A percentile compares a stretch with the other conserved stretches of the same genome.
These are phyloP conservation scores for Eilema sororculum DNA, from an alignment of 2,888 invertebrate species.

Conservation along the genomic window DNA sequence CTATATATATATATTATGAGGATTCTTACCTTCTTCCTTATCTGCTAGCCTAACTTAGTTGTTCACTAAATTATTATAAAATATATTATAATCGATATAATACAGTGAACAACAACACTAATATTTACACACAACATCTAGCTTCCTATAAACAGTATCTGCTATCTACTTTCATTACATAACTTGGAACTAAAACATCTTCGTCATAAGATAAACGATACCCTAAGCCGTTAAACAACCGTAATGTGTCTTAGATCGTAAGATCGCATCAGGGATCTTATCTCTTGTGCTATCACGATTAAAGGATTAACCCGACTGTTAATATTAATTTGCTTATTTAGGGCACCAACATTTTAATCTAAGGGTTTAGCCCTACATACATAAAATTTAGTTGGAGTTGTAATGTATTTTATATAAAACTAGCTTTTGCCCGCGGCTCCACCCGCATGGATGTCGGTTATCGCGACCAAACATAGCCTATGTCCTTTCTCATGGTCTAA, in stretches of 20 bases:
- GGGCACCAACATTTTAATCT: slow-evolving; percentile 17
- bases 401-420: neutral
- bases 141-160: neutral
- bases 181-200: slow-evolving; percentile 13
- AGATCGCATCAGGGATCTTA: slow-evolving; percentile 19
- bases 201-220: slow-evolving; percentile 23
- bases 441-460: too few relatives aligned
- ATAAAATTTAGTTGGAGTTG: neutral
- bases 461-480: too few relatives aligned
- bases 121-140: neutral
- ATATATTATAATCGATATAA: too few relatives aligned
- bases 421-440: too few relatives aligned
- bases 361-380: neutral
- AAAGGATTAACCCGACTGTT: slow-evolving; percentile 25
- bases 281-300: slow-evolving; percentile 26
- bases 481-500: too few relatives aligned
- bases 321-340: slow-evolving; percentile 31
- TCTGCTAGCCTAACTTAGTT: neutral
- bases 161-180: neutral
- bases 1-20: neutral
- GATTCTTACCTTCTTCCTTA: neutral
- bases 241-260: slow-evolving; percentile 23
- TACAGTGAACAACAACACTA: neutral
- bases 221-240: slow-evolving; percentile 22
- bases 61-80: too few relatives aligned